Conservation (phyloP, 2,888 invertebrate genomes). For the Argyresthia albistria region DNA sequence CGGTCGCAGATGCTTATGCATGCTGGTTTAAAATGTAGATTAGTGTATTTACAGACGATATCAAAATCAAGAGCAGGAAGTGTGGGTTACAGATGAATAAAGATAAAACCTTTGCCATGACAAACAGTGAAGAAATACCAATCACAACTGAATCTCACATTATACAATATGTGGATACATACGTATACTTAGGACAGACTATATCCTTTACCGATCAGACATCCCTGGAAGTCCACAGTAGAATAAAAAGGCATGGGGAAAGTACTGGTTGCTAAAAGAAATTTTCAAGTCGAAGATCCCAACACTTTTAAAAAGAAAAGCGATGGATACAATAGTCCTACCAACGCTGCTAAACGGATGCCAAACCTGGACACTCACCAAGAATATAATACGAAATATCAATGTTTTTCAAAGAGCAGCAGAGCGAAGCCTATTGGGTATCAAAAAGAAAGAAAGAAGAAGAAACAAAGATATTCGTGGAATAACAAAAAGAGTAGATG, state of each 20-base stretch:
- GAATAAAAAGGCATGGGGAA: constrained; percentile 14
- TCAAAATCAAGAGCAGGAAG: not conserved
- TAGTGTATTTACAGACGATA: too few species aligned
- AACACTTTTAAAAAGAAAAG: constrained; percentile 14
- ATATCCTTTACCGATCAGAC: constrained; percentile 1
- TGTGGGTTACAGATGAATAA: not conserved
- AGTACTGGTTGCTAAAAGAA: constrained; percentile 12
- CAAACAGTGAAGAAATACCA: not conserved
- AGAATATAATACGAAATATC: not conserved
- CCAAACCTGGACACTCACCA: constrained; percentile 4
- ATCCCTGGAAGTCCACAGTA: constrained; percentile 11
- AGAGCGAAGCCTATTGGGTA: not conserved
- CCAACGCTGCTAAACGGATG: constrained; percentile 6
- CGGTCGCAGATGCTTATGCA: too few species aligned
- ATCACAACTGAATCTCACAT: not conserved
- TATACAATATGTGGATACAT: not conserved
- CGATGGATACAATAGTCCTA: constrained; percentile 6
- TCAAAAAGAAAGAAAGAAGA: not conserved
- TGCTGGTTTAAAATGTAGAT: too few species aligned
- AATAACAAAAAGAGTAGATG: not conserved
- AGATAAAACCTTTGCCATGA: not conserved
- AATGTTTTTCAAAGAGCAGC: not conserved
- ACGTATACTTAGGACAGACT: constrained; percentile 1
- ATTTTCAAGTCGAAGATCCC: constrained; percentile 14
- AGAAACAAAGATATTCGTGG: not conserved